These are phyloP conservation scores for Zaprionus camerounensis DNA, from an alignment of 1,140 invertebrate genomes.

Conservation along the genomic window DNA sequence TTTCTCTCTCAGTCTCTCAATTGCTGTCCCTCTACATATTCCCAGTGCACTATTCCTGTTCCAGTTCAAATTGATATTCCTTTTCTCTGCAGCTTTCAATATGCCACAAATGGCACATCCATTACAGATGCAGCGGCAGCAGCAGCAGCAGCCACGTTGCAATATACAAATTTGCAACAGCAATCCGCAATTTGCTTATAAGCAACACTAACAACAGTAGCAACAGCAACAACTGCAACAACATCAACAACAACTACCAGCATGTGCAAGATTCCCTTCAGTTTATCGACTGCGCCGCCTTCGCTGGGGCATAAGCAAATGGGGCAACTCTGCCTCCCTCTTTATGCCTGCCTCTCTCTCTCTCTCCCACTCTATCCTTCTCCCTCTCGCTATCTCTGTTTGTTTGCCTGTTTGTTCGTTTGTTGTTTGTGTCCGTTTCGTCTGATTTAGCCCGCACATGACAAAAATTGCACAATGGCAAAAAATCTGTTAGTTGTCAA, in stretches of 20 bases:
- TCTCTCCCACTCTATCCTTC: background rate
- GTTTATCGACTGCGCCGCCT: constrained; percentile 13
- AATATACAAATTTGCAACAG: constrained; percentile 72
- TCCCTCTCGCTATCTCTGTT: background rate
- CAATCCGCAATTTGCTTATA: constrained; percentile 54
- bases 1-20: background rate
- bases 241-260: constrained; percentile 47
- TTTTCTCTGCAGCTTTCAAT: constrained; percentile 39
- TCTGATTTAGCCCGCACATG: constrained; percentile 70
- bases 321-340: constrained; percentile 26
- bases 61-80: constrained; percentile 32
- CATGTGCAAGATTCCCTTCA: constrained; percentile 33
- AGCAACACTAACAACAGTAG: constrained; percentile 35
- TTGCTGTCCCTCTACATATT: background rate
- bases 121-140: constrained; percentile 63
- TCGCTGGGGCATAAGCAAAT: constrained; percentile 31
- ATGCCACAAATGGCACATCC: constrained; percentile 74
- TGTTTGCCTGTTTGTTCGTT: constrained; percentile 52
- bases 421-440: constrained; percentile 61
- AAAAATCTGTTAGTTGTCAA: constrained; percentile 71
- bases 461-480: constrained; percentile 66
- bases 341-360: background rate
- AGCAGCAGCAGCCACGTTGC: constrained; percentile 63
- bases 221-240: constrained; percentile 49
- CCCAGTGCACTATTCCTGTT: constrained; percentile 1